Evolutionary conservation across 2,888 invertebrate genomes (phyloP).

Genomic region (Tipula unca): DNA sequence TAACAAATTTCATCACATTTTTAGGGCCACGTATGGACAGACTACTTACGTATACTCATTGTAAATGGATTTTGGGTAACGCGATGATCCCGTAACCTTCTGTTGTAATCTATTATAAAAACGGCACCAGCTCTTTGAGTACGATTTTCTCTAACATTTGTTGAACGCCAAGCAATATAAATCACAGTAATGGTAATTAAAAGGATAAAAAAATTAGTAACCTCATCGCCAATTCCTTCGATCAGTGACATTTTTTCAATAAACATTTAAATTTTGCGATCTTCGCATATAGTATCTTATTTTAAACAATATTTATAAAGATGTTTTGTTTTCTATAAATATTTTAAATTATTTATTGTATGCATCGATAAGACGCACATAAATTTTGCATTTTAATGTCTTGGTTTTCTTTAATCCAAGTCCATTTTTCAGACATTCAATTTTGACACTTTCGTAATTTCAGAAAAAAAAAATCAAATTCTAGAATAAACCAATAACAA

Average conservation of each 20-base stretch:
- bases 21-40: neutral
- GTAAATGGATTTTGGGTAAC: slow-evolving; percentile 21
- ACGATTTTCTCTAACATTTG: slow-evolving; percentile 36
- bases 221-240: slow-evolving; percentile 78
- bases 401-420: neutral
- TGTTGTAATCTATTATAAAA: slow-evolving; percentile 28
- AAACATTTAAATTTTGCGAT: slow-evolving; percentile 16
- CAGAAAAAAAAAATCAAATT: neutral
- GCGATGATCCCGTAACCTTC: slow-evolving; percentile 26
- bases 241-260: slow-evolving; percentile 57
- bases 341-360: neutral
- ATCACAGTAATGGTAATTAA: slow-evolving; percentile 48
- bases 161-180: slow-evolving; percentile 68
- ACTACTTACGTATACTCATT: slow-evolving; percentile 17
- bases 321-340: neutral
- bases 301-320: slow-evolving; percentile 2
- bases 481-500: neutral
- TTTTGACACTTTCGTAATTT: neutral
- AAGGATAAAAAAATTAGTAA: slow-evolving; percentile 60
- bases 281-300: neutral
- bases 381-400: neutral
- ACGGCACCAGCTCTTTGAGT: slow-evolving; percentile 26
- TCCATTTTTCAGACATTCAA: neutral
- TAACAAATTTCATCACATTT: neutral
- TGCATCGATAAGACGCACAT: neutral